These are phyloP conservation scores for Daboia siamensis DNA, from an alignment of 2,113 vertebrate species.

Conservation along the genomic window DNA sequence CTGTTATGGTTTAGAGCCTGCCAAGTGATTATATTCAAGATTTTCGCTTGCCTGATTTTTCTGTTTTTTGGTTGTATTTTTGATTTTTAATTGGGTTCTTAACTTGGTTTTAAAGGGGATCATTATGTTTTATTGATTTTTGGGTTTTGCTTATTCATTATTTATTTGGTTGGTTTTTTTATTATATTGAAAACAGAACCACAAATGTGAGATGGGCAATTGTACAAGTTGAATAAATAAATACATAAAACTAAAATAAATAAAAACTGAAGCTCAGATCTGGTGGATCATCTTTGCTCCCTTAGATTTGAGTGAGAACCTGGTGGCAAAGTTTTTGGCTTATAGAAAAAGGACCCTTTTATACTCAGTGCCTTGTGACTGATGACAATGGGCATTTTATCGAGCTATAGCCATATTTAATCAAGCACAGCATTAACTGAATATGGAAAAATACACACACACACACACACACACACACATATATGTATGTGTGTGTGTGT, in stretches of 20 bases:
- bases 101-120: background rate
- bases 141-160: background rate
- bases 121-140: background rate
- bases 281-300: constrained; percentile 11
- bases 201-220: background rate
- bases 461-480: too few relatives aligned
- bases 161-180: background rate
- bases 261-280: background rate
- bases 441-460: too few relatives aligned
- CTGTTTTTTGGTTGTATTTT: background rate
- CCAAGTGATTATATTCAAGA: background rate
- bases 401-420: background rate
- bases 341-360: constrained; percentile 11
- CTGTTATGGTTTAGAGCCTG: background rate
- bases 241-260: background rate
- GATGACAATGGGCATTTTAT: background rate
- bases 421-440: background rate
- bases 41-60: background rate
- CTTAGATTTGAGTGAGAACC: constrained; percentile 1
- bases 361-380: constrained; percentile 16
- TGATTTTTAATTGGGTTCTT: background rate
- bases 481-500: too few relatives aligned
- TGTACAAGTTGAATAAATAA: background rate
- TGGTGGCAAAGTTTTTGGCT: constrained; percentile 19
- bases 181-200: background rate